A percentile compares a stretch with the other conserved stretches of the same genome.
Conservation (phyloP, 1,140 invertebrate species). For the Scaptomyza montana region DNA sequence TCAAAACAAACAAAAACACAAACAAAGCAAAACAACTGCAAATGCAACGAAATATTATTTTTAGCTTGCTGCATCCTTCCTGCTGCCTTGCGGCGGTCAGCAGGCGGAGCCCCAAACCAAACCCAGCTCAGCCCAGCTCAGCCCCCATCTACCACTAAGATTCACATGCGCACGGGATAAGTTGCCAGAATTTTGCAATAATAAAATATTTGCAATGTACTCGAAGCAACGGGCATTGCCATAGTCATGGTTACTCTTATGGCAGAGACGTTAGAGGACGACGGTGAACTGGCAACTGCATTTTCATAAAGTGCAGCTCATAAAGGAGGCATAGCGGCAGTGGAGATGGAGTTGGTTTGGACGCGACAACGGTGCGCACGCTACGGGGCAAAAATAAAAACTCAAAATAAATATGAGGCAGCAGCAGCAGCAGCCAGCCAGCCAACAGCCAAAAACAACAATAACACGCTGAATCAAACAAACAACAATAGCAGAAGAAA, state of each 20-base stretch:
- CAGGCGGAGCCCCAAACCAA: slow-evolving; percentile 9
- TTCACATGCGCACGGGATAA: slow-evolving; percentile 72
- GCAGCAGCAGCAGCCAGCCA: slow-evolving; percentile 10
- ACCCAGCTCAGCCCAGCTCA: background rate
- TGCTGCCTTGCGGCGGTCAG: slow-evolving; percentile 61
- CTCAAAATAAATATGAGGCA: slow-evolving; percentile 71
- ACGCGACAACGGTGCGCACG: slow-evolving; percentile 33
- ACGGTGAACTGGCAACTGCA: slow-evolving; percentile 62
- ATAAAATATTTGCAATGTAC: slow-evolving; percentile 82
- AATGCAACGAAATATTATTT: slow-evolving; percentile 78
- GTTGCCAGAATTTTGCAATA: slow-evolving; percentile 80
- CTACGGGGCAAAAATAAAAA: slow-evolving; percentile 54
- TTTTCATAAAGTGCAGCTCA: slow-evolving; percentile 82
- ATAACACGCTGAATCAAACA: slow-evolving; percentile 67
- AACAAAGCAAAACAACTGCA: slow-evolving; percentile 49
- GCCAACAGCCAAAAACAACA: slow-evolving; percentile 14
- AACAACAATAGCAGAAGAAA: slow-evolving; percentile 54
- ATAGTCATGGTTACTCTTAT: slow-evolving; percentile 17
- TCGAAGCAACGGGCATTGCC: slow-evolving; percentile 51
- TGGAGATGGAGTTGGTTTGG: slow-evolving; percentile 5
- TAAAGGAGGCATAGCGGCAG: slow-evolving; percentile 49
- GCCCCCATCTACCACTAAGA: slow-evolving; percentile 19
- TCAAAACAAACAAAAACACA: slow-evolving; percentile 38
- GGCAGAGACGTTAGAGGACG: background rate
- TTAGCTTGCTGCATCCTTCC: slow-evolving; percentile 80